These are phyloP conservation scores for Monopterus albus DNA, from an alignment of 2,113 vertebrate genomes.

Conservation along the genomic window DNA sequence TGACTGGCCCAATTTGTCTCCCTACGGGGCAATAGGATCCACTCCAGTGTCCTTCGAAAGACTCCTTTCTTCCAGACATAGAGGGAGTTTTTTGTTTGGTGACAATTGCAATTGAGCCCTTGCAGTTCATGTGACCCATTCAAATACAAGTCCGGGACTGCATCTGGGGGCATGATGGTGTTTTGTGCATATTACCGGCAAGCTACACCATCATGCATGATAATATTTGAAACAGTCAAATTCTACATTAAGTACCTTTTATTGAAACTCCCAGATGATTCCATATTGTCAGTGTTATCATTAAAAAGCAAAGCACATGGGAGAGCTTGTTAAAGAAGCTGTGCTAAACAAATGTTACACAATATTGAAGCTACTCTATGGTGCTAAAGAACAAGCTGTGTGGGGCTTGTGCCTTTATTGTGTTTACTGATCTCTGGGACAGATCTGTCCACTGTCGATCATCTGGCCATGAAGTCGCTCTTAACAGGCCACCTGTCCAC, in stretches of 20 bases:
- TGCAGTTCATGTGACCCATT: conserved; percentile 41
- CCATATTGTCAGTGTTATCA: conserved; percentile 38
- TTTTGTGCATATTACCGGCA: not conserved
- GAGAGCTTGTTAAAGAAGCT: conserved; percentile 26
- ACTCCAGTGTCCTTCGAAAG: conserved; percentile 71
- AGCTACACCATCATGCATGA: conserved; percentile 14
- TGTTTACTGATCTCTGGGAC: conserved; percentile 29
- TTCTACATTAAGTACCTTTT: conserved; percentile 74
- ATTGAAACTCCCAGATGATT: conserved; percentile 70
- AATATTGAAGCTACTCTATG: conserved; percentile 40
- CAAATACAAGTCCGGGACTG: conserved; percentile 1
- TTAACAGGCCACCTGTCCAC: conserved; percentile 23
- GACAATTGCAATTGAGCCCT: conserved; percentile 59
- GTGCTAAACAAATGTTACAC: conserved; percentile 38
- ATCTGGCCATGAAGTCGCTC: conserved; percentile 15
- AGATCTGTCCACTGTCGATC: conserved; percentile 42
- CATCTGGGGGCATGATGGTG: conserved; percentile 8
- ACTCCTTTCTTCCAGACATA: conserved; percentile 62
- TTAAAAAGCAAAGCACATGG: conserved; percentile 56
- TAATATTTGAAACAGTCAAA: conserved; percentile 53
- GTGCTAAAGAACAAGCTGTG: conserved; percentile 70
- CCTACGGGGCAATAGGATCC: conserved; percentile 73
- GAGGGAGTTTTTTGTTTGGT: conserved; percentile 62
- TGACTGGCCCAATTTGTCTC: conserved; percentile 77
- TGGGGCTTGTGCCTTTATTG: conserved; percentile 41